Evolutionary conservation across 30 jellyfish, hydroid and myxozoan genomes (phyloP).

Genomic region (Hydractinia symbiolongicarpus): DNA sequence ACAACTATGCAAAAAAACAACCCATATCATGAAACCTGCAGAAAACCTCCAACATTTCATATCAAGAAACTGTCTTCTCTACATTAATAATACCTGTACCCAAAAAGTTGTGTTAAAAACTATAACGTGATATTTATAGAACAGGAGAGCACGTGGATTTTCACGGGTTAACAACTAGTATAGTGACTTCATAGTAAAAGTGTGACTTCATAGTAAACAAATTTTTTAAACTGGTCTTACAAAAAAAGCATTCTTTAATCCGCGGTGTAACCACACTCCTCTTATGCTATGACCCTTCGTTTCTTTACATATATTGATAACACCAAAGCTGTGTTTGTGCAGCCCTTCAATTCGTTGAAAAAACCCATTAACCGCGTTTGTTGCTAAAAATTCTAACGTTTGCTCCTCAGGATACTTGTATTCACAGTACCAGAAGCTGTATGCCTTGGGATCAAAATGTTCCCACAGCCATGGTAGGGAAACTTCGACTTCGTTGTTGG

Average conservation of each 20-base stretch:
- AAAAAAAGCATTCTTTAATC: no score
- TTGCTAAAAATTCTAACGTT: slow-evolving; percentile 48
- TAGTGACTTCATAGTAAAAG: no score
- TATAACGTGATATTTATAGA: no score
- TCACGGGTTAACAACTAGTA: no score
- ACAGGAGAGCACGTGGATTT: no score
- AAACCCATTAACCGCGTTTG: slow-evolving; percentile 82
- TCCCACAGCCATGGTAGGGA: slow-evolving; percentile 92
- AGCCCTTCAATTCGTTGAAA: slow-evolving; percentile 78
- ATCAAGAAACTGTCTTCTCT: no score
- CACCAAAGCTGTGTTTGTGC: slow-evolving; percentile 62
- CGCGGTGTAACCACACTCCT: no score
- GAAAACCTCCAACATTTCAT: background rate
- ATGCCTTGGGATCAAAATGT: slow-evolving; percentile 70
- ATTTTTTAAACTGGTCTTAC: no score
- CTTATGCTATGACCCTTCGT: background rate
- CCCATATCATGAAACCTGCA: background rate
- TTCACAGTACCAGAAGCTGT: slow-evolving; percentile 75
- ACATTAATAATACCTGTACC: no score
- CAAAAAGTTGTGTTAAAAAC: no score
- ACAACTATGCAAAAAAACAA: background rate
- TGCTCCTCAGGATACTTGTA: slow-evolving; percentile 72
- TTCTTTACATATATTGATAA: background rate
- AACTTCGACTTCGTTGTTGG: slow-evolving; percentile 59
- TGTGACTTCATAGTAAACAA: no score